phyloP scores from a whole-genome alignment of 1,140 invertebrate species.

The Daktulosphaira vitifoliae region DNA sequence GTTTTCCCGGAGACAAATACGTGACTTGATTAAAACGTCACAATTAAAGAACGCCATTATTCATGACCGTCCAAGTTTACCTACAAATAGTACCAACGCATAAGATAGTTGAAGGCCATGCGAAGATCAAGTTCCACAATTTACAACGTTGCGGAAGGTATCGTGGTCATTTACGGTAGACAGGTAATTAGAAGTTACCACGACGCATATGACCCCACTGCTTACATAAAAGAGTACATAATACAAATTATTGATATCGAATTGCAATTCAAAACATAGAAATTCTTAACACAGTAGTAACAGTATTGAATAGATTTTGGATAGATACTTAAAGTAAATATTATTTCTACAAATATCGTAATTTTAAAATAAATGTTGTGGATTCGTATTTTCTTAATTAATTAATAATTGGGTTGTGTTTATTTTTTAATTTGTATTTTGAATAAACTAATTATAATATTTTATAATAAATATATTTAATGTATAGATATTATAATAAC shows the following conservation, averaged over 20 bases:
- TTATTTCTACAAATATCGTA: too few species aligned
- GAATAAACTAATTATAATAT: too few species aligned
- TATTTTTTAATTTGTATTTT: too few species aligned
- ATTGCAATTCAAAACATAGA: slow-evolving; percentile 1
- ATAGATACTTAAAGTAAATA: too few species aligned
- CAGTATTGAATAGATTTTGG: too few species aligned
- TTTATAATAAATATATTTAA: too few species aligned
- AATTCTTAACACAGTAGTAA: not conserved
- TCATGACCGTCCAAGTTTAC: slow-evolving; percentile 7
- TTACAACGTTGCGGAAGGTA: slow-evolving; percentile 3
- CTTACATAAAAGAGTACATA: not conserved
- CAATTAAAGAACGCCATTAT: slow-evolving; percentile 31
- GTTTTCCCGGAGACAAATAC: slow-evolving; percentile 31
- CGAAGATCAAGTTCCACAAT: not conserved
- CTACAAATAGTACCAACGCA: slow-evolving; percentile 3
- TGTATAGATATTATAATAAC: too few species aligned
- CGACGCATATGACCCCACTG: not conserved
- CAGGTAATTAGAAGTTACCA: slow-evolving; percentile 7
- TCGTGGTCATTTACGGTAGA: not conserved
- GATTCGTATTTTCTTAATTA: too few species aligned
- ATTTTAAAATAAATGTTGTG: too few species aligned
- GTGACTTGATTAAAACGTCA: slow-evolving; percentile 32
- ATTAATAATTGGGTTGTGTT: too few species aligned
- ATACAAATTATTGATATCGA: slow-evolving; percentile 7
- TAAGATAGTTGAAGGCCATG: too few species aligned